Percentiles rank a stretch among this genome's conserved stretches.
Conservation (phyloP, 2,888 invertebrate species). For the Ochropleura plecta region DNA sequence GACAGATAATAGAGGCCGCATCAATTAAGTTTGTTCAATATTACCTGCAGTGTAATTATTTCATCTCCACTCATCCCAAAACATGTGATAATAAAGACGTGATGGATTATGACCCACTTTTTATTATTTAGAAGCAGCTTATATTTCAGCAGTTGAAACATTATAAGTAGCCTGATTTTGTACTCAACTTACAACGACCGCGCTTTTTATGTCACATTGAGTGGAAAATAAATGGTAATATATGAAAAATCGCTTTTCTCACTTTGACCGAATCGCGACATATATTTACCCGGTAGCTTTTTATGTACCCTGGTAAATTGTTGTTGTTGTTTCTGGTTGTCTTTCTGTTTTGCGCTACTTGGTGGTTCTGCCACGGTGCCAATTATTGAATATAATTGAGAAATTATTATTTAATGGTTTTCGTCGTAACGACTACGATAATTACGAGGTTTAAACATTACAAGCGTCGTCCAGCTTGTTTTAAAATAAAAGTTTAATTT, state of each 20-base stretch:
- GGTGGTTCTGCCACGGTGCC: conserved; percentile 21
- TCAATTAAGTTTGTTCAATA: background rate
- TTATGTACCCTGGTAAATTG: background rate
- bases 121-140: background rate
- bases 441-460: conserved; percentile 14
- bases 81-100: background rate
- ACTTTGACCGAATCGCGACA: background rate
- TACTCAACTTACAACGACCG: background rate
- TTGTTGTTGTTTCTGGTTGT: background rate
- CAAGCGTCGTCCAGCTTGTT: background rate
- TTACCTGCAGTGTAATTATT: background rate
- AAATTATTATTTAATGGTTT: conserved; percentile 50
- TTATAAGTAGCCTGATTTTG: background rate
- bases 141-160: background rate
- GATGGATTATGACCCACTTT: background rate
- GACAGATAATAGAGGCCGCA: background rate
- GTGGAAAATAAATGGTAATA: background rate
- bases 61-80: background rate
- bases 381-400: conserved; percentile 55
- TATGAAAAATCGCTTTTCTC: background rate
- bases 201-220: background rate
- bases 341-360: background rate
- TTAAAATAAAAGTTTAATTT: background rate
- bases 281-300: background rate
- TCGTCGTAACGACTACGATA: conserved; percentile 39